Base-by-base conservation (phyloP, 2,113 vertebrate genomes). In the Nothobranchius kuhntae region DNA sequence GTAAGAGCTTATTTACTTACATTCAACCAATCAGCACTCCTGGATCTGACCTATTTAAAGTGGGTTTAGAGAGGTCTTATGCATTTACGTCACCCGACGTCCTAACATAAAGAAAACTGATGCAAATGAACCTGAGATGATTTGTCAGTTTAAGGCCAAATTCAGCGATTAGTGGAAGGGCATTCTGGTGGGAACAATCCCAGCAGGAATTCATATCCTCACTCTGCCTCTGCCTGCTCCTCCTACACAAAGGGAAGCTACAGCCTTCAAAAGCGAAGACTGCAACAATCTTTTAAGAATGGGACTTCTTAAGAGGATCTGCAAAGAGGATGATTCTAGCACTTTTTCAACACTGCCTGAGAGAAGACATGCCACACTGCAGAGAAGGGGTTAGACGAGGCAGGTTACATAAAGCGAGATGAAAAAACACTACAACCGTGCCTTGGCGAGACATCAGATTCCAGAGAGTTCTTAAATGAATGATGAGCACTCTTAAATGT, bases 391-490 rank as follows among this genome's bases (percentile, higher is more conserved):
- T 83, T 66, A 83, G 55, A 21, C 6, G 0, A 78, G 67, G 68
- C 30, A 38, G 58, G 76, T 79, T 84, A 71, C 42, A 59, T 75
- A 82, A 87, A 26, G 6, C 72, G 48, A 69, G 55, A 44, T 38
- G 38, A 46, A 14, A 24, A 30, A 35, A n/a, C 2, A 30, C n/a
- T 30, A 30, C 30, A 50, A 50, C 1, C 2, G 17, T 42, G 62
- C 42, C 64, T 76, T 47, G 61, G 77, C 1, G 30, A 30, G 30
- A 30, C 30, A 30, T 30, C 30, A 30, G 30, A 30, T 65, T 61
- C 55, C 68, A 40, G 9, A 4, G 30, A 17, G 46, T 36, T 51
- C 26, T 51, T 60, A 12, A 30, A 69, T 71, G 58, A 73, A 62
- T 71, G 45, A 50, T 54, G 44, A 14, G 36, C 6, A 51, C 30